Conservation (phyloP, 2,113 vertebrate species). For the Erythrocercus mccallii region DNA sequence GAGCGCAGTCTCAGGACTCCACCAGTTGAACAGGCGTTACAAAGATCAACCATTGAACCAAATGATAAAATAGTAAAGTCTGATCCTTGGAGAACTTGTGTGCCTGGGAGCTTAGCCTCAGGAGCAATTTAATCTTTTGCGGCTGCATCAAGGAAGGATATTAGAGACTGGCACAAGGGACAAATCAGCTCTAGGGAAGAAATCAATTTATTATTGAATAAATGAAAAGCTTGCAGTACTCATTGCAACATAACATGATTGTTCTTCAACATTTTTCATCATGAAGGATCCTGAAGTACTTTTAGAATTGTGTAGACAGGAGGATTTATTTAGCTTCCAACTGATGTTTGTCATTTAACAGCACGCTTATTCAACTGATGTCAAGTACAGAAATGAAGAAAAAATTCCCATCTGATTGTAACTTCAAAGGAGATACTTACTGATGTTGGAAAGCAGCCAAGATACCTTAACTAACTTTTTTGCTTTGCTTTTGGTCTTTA, state of each 20-base stretch:
- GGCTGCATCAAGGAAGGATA: background rate
- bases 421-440: background rate
- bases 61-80: background rate
- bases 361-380: background rate
- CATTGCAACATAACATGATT: background rate
- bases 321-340: background rate
- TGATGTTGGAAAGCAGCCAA: background rate
- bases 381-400: background rate
- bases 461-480: background rate
- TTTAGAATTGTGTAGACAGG: background rate
- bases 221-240: slow-evolving; percentile 4
- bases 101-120: background rate
- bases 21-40: background rate
- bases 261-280: background rate
- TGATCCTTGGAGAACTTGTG: background rate
- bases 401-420: background rate
- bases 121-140: background rate
- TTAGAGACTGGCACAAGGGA: background rate
- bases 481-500: background rate
- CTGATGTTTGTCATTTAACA: slow-evolving; percentile 1
- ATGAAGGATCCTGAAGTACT: background rate
- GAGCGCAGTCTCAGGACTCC: background rate
- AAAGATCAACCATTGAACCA: background rate
- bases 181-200: background rate
- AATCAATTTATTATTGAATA: slow-evolving; percentile 33